Conservation (phyloP, 2,888 invertebrate species). For the Elegia similella region DNA sequence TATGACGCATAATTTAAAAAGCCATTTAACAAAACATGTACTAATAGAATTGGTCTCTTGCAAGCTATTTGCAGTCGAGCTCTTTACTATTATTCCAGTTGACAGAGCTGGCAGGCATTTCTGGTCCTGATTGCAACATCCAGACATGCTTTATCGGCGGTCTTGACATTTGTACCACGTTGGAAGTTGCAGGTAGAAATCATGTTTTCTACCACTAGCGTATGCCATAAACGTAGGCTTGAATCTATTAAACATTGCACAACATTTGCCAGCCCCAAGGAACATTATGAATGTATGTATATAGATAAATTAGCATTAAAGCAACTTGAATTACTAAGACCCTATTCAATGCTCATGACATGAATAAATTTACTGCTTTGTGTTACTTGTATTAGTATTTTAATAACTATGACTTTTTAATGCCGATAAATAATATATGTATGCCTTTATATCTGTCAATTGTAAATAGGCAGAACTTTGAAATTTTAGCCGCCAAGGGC, state of each 20-base stretch:
- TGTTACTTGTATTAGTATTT: too few species aligned
- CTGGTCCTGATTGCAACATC: conserved; percentile 36
- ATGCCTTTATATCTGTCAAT: too few species aligned
- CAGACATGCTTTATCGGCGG: conserved; percentile 35
- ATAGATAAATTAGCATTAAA: background rate
- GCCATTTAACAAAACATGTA: too few species aligned
- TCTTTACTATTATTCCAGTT: conserved; percentile 18
- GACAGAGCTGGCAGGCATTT: conserved; percentile 17
- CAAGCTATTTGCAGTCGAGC: background rate
- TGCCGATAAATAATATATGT: too few species aligned
- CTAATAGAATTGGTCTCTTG: too few species aligned
- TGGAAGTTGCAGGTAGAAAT: conserved; percentile 31
- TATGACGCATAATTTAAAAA: too few species aligned
- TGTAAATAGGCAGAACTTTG: too few species aligned
- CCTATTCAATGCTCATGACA: too few species aligned
- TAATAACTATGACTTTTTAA: too few species aligned
- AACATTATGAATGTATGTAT: conserved; percentile 3
- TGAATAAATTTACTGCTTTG: too few species aligned
- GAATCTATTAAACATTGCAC: conserved; percentile 15
- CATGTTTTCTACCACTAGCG: conserved; percentile 28
- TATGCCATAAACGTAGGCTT: conserved; percentile 13
- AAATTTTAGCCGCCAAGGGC: too few species aligned
- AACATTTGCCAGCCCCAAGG: background rate
- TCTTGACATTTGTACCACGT: conserved; percentile 44
- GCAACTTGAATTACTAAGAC: background rate